Percentiles rank a stretch among this genome's conserved stretches.
Conservation (phyloP, 2,113 vertebrate species). For the Bucco capensis region DNA sequence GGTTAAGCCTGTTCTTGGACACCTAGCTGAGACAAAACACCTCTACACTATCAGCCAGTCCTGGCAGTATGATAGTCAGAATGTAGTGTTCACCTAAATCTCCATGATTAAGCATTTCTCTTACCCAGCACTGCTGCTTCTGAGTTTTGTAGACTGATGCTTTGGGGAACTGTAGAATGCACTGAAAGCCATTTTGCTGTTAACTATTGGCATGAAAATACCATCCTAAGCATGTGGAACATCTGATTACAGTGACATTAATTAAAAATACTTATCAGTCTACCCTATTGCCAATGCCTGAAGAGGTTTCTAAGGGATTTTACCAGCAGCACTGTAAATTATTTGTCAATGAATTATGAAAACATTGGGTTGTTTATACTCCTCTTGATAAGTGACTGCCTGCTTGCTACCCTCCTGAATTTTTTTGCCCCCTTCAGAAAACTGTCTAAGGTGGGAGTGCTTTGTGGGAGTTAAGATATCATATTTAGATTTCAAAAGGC, state of each 20-base stretch:
- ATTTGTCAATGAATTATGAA: slow-evolving; percentile 62
- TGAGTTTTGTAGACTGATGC: neutral
- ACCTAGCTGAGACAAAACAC: neutral
- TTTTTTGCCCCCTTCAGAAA: neutral
- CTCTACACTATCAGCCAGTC: neutral
- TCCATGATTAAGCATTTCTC: neutral
- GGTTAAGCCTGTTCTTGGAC: neutral
- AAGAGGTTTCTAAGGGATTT: slow-evolving; percentile 57
- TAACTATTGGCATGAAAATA: neutral
- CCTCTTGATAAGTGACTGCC: slow-evolving; percentile 22
- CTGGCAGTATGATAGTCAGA: neutral
- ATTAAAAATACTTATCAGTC: slow-evolving; percentile 47
- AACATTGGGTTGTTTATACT: slow-evolving; percentile 52
- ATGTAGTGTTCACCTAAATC: neutral
- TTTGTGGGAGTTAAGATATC: slow-evolving; percentile 41
- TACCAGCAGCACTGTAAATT: slow-evolving; percentile 38
- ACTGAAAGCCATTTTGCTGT: neutral
- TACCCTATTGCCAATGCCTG: slow-evolving; percentile 2
- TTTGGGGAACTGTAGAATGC: neutral
- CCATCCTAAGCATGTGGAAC: neutral
- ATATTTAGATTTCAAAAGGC: slow-evolving; percentile 64
- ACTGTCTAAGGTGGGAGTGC: slow-evolving; percentile 43
- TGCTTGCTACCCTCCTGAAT: neutral
- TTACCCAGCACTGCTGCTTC: neutral
- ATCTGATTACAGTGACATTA: neutral